These are phyloP conservation scores for Epirrhoe alternata DNA, from an alignment of 2,888 invertebrate species.

Conservation along the genomic window DNA sequence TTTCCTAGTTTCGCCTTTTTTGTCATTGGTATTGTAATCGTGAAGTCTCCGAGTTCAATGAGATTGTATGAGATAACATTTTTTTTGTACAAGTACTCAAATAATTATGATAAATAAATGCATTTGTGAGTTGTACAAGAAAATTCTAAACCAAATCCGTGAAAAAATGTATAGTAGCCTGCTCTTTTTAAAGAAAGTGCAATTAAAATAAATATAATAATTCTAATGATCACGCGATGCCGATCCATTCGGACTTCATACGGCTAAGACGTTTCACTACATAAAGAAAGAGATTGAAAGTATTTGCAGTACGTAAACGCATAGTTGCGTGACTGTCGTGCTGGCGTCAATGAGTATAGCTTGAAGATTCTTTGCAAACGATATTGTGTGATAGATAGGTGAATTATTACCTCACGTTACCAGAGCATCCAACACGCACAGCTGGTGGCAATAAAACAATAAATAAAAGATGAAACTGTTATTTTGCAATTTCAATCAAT, in stretches of 20 bases:
- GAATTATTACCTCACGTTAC: slow-evolving; percentile 45
- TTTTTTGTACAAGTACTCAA: not conserved
- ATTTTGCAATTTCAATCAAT: too few species aligned
- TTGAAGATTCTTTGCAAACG: slow-evolving; percentile 52
- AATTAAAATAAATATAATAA: not conserved
- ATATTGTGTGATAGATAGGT: slow-evolving; percentile 47
- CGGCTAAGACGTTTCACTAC: slow-evolving; percentile 30
- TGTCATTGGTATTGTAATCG: not conserved
- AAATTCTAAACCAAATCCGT: not conserved
- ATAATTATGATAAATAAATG: too few species aligned
- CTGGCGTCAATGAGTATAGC: slow-evolving; percentile 44
- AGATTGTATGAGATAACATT: not conserved
- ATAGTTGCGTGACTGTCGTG: slow-evolving; percentile 53
- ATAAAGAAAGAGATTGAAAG: slow-evolving; percentile 46
- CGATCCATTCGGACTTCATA: not conserved
- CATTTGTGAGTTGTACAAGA: not conserved
- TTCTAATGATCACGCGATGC: slow-evolving; percentile 8
- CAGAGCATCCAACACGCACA: slow-evolving; percentile 51
- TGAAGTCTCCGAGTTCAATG: not conserved
- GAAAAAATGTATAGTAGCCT: not conserved
- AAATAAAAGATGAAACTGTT: not conserved
- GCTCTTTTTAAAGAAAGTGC: not conserved
- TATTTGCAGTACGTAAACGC: slow-evolving; percentile 34
- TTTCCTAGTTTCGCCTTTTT: not conserved
- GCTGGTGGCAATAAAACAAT: slow-evolving; percentile 24